A percentile compares a stretch with the other conserved stretches of the same genome.
Evolutionary conservation across 2,888 invertebrate genomes (phyloP).

Genomic region (Nemapogon koenigi): DNA sequence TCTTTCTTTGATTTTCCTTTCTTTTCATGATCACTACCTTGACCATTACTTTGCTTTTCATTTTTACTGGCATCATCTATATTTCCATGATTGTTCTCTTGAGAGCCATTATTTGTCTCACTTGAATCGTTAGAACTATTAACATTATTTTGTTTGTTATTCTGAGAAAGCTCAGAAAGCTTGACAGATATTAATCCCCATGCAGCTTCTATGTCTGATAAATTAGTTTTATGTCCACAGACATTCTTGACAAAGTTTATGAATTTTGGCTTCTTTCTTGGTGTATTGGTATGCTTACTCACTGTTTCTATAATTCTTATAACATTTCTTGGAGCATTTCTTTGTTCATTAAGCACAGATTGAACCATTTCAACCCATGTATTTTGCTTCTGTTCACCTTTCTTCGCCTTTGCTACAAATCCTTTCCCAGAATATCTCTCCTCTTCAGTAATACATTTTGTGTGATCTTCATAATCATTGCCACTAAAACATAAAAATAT

Average conservation of each 20-base stretch:
- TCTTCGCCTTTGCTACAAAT: constrained; percentile 77
- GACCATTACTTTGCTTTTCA: constrained; percentile 20
- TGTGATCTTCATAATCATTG: constrained; percentile 77
- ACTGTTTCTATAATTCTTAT: constrained; percentile 71
- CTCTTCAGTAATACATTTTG: constrained; percentile 85
- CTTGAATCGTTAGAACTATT: constrained; percentile 14
- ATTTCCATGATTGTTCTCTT: constrained; percentile 20
- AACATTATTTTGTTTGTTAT: constrained; percentile 26
- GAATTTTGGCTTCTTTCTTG: constrained; percentile 85
- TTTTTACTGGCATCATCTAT: constrained; percentile 19
- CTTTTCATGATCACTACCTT: constrained; percentile 19
- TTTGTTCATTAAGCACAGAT: constrained; percentile 65
- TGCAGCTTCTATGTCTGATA: constrained; percentile 67
- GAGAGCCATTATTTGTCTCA: constrained; percentile 10
- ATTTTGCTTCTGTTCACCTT: constrained; percentile 87
- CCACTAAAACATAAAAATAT: no score
- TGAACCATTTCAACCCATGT: constrained; percentile 80
- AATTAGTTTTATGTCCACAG: constrained; percentile 62
- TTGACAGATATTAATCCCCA: constrained; percentile 71
- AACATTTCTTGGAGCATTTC: constrained; percentile 60
- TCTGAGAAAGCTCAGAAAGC: constrained; percentile 52
- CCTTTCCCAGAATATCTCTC: constrained; percentile 89
- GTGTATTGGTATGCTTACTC: constrained; percentile 79
- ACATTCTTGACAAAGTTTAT: constrained; percentile 76
- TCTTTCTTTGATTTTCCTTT: constrained; percentile 45